Evolutionary conservation across 2,888 invertebrate species (phyloP).

Genomic region (Serripes groenlandicus): DNA sequence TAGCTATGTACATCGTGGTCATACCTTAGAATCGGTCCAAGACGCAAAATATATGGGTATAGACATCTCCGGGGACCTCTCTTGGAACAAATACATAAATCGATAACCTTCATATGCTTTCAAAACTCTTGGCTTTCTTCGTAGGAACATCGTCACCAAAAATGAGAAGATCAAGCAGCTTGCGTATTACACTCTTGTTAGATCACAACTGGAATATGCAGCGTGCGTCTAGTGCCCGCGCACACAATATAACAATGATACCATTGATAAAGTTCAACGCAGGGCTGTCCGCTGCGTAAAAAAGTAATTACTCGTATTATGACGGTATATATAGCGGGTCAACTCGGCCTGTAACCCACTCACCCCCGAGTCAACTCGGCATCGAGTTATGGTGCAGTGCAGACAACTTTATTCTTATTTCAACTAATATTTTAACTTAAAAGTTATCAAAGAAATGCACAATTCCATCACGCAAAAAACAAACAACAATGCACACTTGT

Average conservation of each 20-base stretch:
- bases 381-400: no score
- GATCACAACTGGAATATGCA: constrained; percentile 28
- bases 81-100: constrained; percentile 27
- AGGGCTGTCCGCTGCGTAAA: constrained; percentile 9
- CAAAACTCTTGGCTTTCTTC: constrained; percentile 14
- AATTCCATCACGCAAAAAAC: no score
- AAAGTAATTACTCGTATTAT: background rate
- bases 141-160: constrained; percentile 18
- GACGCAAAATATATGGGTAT: constrained; percentile 35
- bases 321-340: no score
- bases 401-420: no score
- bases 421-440: no score
- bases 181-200: constrained; percentile 12
- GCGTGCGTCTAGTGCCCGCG: constrained; percentile 1
- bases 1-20: constrained; percentile 7
- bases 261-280: constrained; percentile 22
- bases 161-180: background rate
- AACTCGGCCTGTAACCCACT: no score
- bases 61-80: constrained; percentile 27
- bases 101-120: constrained; percentile 4
- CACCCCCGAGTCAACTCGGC: no score
- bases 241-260: background rate
- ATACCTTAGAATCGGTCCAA: constrained; percentile 13
- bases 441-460: no score
- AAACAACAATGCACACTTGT: no score